These are phyloP conservation scores for Thamnophis sirtalis DNA, from an alignment of 2,113 vertebrate species.

Conservation along the genomic window DNA sequence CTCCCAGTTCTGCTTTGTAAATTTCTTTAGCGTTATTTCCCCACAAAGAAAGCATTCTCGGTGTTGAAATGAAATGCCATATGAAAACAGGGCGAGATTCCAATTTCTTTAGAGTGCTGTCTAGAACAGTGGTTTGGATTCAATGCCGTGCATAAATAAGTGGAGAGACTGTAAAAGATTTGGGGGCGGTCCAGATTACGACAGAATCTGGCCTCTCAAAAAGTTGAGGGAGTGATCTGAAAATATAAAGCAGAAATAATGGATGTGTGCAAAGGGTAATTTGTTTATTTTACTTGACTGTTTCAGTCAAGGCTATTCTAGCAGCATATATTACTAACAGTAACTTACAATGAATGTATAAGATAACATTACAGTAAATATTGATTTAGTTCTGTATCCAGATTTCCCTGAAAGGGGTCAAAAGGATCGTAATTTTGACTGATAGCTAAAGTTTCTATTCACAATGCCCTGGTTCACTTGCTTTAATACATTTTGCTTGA, in stretches of 20 bases:
- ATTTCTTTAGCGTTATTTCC: not conserved
- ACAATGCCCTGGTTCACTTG: not conserved
- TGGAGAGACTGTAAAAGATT: not conserved
- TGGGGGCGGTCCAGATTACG: not conserved
- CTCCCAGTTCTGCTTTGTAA: not conserved
- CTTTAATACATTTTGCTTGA: not conserved
- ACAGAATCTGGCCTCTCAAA: not conserved
- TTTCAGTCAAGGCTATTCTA: not conserved
- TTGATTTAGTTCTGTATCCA: not conserved
- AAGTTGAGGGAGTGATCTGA: not conserved
- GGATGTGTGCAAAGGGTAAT: not conserved
- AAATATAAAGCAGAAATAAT: not conserved
- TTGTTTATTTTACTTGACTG: not conserved
- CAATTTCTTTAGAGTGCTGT: not conserved
- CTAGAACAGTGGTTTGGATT: not conserved
- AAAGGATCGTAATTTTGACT: not conserved
- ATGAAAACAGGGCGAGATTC: not conserved
- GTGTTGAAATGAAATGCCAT: not conserved
- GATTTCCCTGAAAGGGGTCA: not conserved
- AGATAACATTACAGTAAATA: not conserved
- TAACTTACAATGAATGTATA: not conserved
- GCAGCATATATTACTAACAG: not conserved
- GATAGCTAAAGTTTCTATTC: not conserved
- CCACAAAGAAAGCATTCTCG: not conserved
- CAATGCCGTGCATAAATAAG: not conserved